Evolutionary conservation across 1,140 invertebrate species (phyloP).

Genomic region (Catajapyx aquilonaris): DNA sequence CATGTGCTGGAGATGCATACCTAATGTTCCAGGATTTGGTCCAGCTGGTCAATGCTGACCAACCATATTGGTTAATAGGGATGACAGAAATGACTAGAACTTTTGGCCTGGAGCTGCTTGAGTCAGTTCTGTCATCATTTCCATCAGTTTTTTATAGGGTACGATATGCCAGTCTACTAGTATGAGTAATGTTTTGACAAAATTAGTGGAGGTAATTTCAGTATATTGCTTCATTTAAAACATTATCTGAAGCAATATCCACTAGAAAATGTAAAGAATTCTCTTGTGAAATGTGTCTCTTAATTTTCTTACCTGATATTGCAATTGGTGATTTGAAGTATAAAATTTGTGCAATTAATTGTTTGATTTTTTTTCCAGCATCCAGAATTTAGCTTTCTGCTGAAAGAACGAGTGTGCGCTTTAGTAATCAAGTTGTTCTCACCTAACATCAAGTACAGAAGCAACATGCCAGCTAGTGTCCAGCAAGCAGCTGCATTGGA

Average conservation of each 20-base stretch:
- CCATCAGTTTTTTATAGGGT: slow-evolving; percentile 83
- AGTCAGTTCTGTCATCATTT: slow-evolving; percentile 80
- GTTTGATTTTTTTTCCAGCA: slow-evolving; percentile 39
- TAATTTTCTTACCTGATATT: slow-evolving; percentile 6
- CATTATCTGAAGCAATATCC: no score
- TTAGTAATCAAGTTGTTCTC: slow-evolving; percentile 95
- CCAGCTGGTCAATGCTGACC: slow-evolving; percentile 87
- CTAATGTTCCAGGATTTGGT: slow-evolving; percentile 93
- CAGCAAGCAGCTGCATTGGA: slow-evolving; percentile 45
- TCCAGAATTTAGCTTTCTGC: slow-evolving; percentile 76
- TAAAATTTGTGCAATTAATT: slow-evolving; percentile 8
- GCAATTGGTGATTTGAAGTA: no score
- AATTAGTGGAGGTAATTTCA: no score
- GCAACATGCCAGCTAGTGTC: slow-evolving; percentile 24
- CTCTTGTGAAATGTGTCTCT: slow-evolving; percentile 5
- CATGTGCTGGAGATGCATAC: slow-evolving; percentile 86
- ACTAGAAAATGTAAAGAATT: slow-evolving; percentile 1
- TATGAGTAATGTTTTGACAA: no score
- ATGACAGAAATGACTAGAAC: slow-evolving; percentile 94
- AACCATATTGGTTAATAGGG: slow-evolving; percentile 81
- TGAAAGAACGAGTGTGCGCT: slow-evolving; percentile 93
- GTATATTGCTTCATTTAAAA: no score
- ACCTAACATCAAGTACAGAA: slow-evolving; percentile 80
- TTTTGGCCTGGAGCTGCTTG: slow-evolving; percentile 85
- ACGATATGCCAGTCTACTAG: no score